Evolutionary conservation across 2,888 invertebrate genomes (phyloP).

Genomic region (Agriopis marginaria): DNA sequence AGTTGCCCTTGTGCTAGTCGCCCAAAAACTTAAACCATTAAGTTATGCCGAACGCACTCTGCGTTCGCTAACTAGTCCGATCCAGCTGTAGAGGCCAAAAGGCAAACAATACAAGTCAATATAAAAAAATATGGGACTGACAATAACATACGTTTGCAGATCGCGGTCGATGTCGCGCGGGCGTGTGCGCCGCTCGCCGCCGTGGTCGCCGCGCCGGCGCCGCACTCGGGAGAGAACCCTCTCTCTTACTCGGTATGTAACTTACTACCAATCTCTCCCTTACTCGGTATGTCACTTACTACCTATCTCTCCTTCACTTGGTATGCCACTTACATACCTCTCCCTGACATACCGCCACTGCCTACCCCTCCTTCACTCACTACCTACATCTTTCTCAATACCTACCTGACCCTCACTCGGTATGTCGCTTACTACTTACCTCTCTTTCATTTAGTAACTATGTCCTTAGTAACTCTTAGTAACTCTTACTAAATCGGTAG

Average conservation of each 20-base stretch:
- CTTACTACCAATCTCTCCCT: neutral
- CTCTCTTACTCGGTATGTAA: conserved; percentile 71
- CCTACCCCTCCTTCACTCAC: conserved; percentile 61
- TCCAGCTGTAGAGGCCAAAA: too few relatives aligned
- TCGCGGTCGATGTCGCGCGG: conserved; percentile 89
- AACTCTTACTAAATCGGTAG: too few relatives aligned
- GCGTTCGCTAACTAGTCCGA: too few relatives aligned
- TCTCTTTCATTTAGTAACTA: too few relatives aligned
- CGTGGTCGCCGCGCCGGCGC: conserved; percentile 78
- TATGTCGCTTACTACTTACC: neutral
- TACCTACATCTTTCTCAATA: neutral
- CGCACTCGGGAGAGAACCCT: conserved; percentile 75
- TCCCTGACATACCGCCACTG: neutral
- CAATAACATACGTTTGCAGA: conserved; percentile 64
- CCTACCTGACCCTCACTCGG: neutral
- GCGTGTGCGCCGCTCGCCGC: conserved; percentile 79
- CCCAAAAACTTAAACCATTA: too few relatives aligned
- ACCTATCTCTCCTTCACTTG: conserved; percentile 69
- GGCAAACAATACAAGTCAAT: too few relatives aligned
- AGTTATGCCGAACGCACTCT: too few relatives aligned
- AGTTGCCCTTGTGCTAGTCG: too few relatives aligned
- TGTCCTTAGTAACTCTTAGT: too few relatives aligned
- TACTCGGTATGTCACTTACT: neutral
- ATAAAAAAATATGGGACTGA: too few relatives aligned
- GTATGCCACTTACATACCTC: conserved; percentile 49